phyloP scores from a whole-genome alignment of 1,140 invertebrate species.

The Magallana ariakensis region DNA sequence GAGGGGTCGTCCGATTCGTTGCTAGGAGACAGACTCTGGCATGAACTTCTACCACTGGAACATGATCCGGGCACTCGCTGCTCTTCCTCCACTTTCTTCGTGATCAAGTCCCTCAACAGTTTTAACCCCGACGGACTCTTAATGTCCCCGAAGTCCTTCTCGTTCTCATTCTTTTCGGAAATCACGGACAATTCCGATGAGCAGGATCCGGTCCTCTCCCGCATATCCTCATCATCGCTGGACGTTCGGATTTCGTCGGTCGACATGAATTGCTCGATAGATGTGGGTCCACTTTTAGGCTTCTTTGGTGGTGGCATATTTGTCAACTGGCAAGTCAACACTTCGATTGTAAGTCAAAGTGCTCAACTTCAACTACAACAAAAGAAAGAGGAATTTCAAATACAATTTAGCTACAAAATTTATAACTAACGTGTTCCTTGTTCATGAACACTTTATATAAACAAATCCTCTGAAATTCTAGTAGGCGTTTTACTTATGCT shows the following conservation, averaged over 20 bases:
- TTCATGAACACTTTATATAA: too few species aligned
- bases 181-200: constrained; percentile 44
- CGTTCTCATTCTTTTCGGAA: not conserved
- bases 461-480: too few species aligned
- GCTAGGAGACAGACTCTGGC: constrained; percentile 41
- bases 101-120: constrained; percentile 54
- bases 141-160: constrained; percentile 32
- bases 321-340: constrained; percentile 31
- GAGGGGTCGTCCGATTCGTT: not conserved
- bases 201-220: constrained; percentile 47
- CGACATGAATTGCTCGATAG: constrained; percentile 70
- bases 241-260: constrained; percentile 59
- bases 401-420: too few species aligned
- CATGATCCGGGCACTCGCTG: constrained; percentile 31
- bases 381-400: not conserved
- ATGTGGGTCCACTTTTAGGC: constrained; percentile 72
- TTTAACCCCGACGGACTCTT: constrained; percentile 46
- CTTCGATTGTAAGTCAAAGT: not conserved
- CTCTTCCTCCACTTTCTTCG: constrained; percentile 52
- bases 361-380: not conserved
- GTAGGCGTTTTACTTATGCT: too few species aligned
- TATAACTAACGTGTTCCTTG: too few species aligned
- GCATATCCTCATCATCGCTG: constrained; percentile 29
- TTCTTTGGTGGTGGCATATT: constrained; percentile 74
- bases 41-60: constrained; percentile 32